Percentiles rank a stretch among this genome's conserved stretches.
These are phyloP conservation scores for Globodera rostochiensis DNA, from an alignment of 1,140 invertebrate species.

Conservation along the genomic window DNA sequence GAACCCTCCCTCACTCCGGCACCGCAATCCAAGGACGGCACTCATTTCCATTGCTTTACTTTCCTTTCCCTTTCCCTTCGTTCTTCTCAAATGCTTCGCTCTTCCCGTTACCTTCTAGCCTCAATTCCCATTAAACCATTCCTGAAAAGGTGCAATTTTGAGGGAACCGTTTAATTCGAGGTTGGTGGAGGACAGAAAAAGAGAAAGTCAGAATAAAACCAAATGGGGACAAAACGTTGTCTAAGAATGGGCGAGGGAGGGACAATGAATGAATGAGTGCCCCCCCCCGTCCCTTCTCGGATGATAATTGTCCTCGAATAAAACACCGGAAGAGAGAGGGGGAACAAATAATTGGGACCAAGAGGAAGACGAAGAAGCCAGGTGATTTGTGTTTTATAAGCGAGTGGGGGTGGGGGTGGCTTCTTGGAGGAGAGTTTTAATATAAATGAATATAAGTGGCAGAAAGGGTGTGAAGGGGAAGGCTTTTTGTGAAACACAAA, in stretches of 20 bases:
- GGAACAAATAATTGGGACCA: conserved; percentile 8
- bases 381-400: background rate
- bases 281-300: background rate
- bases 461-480: background rate
- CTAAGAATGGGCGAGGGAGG: background rate
- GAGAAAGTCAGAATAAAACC: background rate
- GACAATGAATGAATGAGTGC: background rate
- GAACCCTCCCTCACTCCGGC: too few relatives aligned
- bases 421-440: too few relatives aligned
- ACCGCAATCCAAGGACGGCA: too few relatives aligned
- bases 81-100: too few relatives aligned
- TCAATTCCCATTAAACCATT: background rate
- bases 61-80: too few relatives aligned
- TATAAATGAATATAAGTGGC: background rate
- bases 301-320: conserved; percentile 7
- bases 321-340: conserved; percentile 4
- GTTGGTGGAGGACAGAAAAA: background rate
- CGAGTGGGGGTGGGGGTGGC: too few relatives aligned
- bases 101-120: background rate
- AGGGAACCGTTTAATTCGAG: conserved; percentile 11
- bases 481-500: too few relatives aligned
- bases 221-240: conserved; percentile 9
- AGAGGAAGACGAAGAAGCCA: background rate
- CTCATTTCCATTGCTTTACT: too few relatives aligned
- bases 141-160: conserved; percentile 11